These are phyloP conservation scores for Lysandra bellargus DNA, from an alignment of 2,888 invertebrate genomes.

Conservation along the genomic window DNA sequence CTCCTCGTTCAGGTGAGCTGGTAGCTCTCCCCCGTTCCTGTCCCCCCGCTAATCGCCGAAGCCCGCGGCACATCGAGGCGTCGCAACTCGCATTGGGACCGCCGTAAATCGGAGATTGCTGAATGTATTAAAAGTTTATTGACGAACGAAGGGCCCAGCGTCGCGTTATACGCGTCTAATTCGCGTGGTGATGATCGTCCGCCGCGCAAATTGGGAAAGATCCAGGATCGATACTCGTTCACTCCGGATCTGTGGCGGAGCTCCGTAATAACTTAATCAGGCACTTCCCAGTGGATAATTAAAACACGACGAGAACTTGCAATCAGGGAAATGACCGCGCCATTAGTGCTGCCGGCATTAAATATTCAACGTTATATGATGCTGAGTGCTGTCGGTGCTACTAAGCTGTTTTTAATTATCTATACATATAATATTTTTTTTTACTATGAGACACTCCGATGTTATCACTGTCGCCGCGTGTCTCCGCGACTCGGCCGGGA, in stretches of 20 bases:
- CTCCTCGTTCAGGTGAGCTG: not conserved
- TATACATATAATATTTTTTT: not conserved
- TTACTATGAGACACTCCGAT: not conserved
- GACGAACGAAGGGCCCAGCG: not conserved
- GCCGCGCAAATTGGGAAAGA: not conserved
- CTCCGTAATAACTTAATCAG: not conserved
- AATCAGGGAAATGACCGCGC: not conserved
- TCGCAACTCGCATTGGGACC: not conserved
- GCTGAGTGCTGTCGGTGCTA: not conserved
- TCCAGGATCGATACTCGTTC: not conserved
- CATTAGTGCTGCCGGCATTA: not conserved
- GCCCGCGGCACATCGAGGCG: not conserved
- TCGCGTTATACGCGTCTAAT: not conserved
- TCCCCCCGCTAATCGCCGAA: not conserved
- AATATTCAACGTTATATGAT: not conserved
- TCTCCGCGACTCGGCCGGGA: not conserved
- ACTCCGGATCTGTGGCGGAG: not conserved
- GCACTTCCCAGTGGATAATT: not conserved
- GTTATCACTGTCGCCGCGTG: not conserved
- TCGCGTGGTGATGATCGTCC: not conserved
- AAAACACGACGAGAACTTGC: not conserved
- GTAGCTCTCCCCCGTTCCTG: not conserved
- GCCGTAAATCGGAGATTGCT: not conserved
- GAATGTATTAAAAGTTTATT: conserved; percentile 20
- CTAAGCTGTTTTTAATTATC: conserved; percentile 4